A percentile compares a stretch with the other conserved stretches of the same genome.
These are phyloP conservation scores for Cheilinus undulatus DNA, from an alignment of 2,113 vertebrate genomes.

Conservation along the genomic window DNA sequence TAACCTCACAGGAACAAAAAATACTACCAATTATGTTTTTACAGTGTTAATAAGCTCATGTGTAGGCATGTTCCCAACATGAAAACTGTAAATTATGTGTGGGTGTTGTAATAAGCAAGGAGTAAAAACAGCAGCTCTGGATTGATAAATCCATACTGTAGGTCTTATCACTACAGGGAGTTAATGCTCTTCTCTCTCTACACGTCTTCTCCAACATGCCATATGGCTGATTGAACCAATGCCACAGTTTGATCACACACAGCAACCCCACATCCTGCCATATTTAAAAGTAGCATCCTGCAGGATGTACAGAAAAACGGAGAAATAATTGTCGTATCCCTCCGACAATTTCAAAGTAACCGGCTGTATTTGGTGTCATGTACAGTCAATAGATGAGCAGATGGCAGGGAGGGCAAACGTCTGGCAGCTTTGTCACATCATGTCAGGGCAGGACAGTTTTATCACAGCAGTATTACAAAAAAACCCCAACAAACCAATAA, in stretches of 20 bases:
- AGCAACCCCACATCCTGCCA: constrained; percentile 3
- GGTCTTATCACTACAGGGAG: constrained; percentile 39
- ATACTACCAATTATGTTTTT: background rate
- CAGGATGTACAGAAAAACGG: background rate
- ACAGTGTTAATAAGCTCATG: background rate
- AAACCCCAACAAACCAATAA: background rate
- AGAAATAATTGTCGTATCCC: background rate
- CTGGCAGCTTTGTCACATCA: constrained; percentile 8
- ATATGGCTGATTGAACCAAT: constrained; percentile 43
- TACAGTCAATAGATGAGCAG: constrained; percentile 16
- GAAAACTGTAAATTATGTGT: constrained; percentile 1
- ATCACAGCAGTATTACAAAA: background rate
- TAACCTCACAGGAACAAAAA: background rate
- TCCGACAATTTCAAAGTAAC: background rate
- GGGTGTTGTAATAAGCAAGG: background rate
- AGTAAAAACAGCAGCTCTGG: constrained; percentile 14
- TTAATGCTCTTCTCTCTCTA: constrained; percentile 45
- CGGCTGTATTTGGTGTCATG: background rate
- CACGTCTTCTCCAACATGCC: constrained; percentile 33
- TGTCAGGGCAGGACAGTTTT: background rate
- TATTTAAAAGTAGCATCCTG: background rate
- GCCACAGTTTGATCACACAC: background rate
- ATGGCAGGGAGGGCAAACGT: constrained; percentile 30
- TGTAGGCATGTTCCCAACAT: background rate
- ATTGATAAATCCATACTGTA: constrained; percentile 50